Evolutionary conservation across 1,140 invertebrate species (phyloP), one percentile per base, ranked within the genome.

Genomic region (Bombus terrestris): DNA sequence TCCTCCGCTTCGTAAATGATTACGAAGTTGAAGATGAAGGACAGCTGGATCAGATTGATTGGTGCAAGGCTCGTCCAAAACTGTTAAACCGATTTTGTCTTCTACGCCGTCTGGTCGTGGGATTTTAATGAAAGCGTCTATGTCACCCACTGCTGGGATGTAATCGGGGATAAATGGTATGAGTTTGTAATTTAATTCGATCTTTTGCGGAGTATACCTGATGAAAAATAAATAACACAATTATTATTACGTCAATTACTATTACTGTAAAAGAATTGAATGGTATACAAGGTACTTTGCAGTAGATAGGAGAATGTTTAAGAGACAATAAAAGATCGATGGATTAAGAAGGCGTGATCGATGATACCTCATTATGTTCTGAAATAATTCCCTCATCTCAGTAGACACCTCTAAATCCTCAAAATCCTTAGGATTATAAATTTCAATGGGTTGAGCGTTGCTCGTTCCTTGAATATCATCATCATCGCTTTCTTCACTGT

Each of bases 121-220:
- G 5, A 99, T 97, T 96, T 99, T 99, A 43, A 99, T 96, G 94
- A 99, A 99, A 12, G 99, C 98, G 95, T 99, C 99, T 91, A 99
- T 99, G 94, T 99, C 99, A 0, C 99, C 99, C 47, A 99, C 99
- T 15, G 99, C 98, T 37, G 99, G 99, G 90, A 99, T 98, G 94
- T 97, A 99, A 92, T 99, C 99, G 1, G 99, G 99, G 79, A 99
- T 97, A 93, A 99, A 99, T 1, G 99, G 98, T 90, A 98, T 97
- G 87, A 99, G 96, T 92, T 98, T 98, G 92, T 98, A 97, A 37
- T 98, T 98, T 28, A 99, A 96, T 87, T 99, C 98, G 71, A 99
- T 97, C 77, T 97, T 97, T 94, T 99, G 98, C 1, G 98, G 98
- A 3, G 98, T 98, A 93, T 99, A 99, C 92, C 98, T 98, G 90